Conservation (phyloP, 2,113 vertebrate species). For the Spizaetus ornatus region DNA sequence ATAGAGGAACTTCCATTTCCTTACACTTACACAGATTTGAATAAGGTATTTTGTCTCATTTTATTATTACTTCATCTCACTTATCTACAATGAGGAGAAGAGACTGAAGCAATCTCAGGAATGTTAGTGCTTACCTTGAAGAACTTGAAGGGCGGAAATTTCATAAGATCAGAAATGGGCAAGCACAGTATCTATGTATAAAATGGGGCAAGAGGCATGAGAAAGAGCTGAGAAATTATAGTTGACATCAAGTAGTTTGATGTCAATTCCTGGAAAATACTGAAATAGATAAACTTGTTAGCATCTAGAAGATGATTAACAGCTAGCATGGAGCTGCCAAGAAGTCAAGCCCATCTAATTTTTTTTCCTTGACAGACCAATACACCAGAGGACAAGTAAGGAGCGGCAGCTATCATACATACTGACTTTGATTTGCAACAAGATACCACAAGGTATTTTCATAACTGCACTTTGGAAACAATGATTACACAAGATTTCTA, state of each 20-base stretch:
- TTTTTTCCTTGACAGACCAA: neutral
- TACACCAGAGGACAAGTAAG: neutral
- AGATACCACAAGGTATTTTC: conserved; percentile 4
- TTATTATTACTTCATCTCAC: conserved; percentile 21
- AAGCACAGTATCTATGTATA: neutral
- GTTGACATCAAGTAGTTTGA: neutral
- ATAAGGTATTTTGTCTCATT: neutral
- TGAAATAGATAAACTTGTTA: neutral
- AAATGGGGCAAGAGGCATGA: neutral
- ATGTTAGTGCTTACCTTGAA: conserved; percentile 31
- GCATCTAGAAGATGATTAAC: neutral
- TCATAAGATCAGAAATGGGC: conserved; percentile 8
- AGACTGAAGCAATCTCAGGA: conserved; percentile 35
- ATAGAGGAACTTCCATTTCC: neutral
- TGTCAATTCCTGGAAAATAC: neutral
- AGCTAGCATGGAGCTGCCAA: neutral
- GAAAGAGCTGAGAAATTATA: neutral
- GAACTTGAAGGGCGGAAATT: conserved; percentile 19
- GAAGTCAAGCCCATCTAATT: neutral
- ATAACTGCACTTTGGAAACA: conserved; percentile 22
- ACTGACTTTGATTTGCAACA: neutral
- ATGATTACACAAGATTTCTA: conserved; percentile 2
- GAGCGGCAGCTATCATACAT: neutral
- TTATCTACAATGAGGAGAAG: neutral
- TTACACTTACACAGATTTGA: neutral